These are phyloP conservation scores for Chrysolina haemoptera DNA, from an alignment of 2,888 invertebrate genomes.

Conservation along the genomic window DNA sequence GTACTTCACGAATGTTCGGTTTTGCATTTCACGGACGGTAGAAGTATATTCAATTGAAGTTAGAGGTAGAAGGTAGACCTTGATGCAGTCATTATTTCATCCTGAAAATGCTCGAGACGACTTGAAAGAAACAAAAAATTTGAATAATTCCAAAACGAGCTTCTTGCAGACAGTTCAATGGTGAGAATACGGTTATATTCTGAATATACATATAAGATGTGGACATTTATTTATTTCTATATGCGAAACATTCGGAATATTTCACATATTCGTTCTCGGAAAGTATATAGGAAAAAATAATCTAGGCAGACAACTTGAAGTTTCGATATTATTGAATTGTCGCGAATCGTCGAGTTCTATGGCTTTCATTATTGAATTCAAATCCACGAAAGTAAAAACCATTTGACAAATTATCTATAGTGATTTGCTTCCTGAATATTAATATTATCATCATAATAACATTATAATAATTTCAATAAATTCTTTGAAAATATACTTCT, in stretches of 20 bases:
- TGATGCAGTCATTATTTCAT: constrained; percentile 22
- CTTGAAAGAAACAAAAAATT: constrained; percentile 27
- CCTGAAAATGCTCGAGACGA: constrained; percentile 15
- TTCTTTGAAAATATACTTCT: too few species aligned
- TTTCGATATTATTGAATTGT: neutral
- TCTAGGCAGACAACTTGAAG: neutral
- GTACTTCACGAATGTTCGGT: neutral
- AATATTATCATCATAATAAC: too few species aligned
- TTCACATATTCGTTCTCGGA: constrained; percentile 7
- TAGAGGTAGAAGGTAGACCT: constrained; percentile 2
- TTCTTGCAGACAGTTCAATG: constrained; percentile 31
- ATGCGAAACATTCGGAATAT: constrained; percentile 11
- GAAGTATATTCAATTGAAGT: constrained; percentile 15
- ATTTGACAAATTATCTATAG: too few species aligned
- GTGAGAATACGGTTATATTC: constrained; percentile 28
- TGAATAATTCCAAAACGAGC: constrained; percentile 27
- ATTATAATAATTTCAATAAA: too few species aligned
- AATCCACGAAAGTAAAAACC: too few species aligned
- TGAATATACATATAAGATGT: constrained; percentile 19
- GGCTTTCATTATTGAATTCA: too few species aligned
- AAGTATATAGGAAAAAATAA: neutral
- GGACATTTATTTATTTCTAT: constrained; percentile 11
- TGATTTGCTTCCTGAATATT: too few species aligned
- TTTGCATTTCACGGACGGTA: constrained; percentile 16
- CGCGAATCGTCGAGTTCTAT: neutral